Conservation (phyloP, 2,113 vertebrate species). For the Misgurnus mizolepis region DNA sequence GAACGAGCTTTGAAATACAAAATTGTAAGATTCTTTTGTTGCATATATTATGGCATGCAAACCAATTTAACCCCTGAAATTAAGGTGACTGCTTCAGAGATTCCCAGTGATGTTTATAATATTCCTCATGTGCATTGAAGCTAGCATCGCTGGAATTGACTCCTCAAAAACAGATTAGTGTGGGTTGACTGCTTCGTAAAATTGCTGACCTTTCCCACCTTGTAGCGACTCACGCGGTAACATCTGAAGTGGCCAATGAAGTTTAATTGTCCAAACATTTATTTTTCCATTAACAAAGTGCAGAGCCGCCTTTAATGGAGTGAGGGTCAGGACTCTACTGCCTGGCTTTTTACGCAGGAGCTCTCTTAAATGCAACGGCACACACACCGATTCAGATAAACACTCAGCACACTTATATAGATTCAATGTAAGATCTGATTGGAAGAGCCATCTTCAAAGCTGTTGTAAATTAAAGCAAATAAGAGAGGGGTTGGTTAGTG, state of each 20-base stretch:
- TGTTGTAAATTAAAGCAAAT: too few species aligned
- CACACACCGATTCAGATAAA: not conserved
- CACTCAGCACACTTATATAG: not conserved
- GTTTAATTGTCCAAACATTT: slow-evolving; percentile 64
- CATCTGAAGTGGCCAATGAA: slow-evolving; percentile 35
- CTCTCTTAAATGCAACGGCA: slow-evolving; percentile 31
- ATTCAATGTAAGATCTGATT: not conserved
- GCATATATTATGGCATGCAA: not conserved
- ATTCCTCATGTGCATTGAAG: slow-evolving; percentile 17
- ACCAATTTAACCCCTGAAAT: slow-evolving; percentile 16
- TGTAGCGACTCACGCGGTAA: slow-evolving; percentile 22
- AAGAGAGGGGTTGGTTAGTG: too few species aligned
- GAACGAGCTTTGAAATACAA: not conserved
- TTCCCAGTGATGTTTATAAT: slow-evolving; percentile 22
- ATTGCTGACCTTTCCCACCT: slow-evolving; percentile 27
- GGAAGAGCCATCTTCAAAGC: not conserved
- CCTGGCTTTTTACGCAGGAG: slow-evolving; percentile 42
- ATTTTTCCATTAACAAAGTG: slow-evolving; percentile 62
- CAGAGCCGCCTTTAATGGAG: slow-evolving; percentile 51
- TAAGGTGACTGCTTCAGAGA: slow-evolving; percentile 14
- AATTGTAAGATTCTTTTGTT: not conserved
- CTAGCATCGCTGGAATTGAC: slow-evolving; percentile 37
- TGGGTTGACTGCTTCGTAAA: slow-evolving; percentile 26
- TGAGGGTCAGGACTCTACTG: slow-evolving; percentile 51
- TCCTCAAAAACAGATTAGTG: slow-evolving; percentile 37